Conservation (phyloP, 2,797 vertebrate genomes). For the Notamacropus eugenii region DNA sequence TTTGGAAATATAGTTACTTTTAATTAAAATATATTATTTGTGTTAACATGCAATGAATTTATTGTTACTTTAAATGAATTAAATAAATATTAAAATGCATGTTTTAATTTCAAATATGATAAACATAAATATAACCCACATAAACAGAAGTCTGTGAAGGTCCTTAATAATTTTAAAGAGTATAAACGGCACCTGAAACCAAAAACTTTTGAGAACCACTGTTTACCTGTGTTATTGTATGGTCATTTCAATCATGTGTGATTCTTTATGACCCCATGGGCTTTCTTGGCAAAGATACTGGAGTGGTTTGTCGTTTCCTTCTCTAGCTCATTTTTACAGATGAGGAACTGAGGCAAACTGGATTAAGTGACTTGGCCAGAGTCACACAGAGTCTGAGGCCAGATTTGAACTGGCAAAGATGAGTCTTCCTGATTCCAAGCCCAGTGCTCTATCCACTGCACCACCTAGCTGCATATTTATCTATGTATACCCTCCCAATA, state of each 20-base stretch:
- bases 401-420: background rate
- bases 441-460: background rate
- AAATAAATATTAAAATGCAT: no score
- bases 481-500: background rate
- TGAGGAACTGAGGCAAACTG: background rate
- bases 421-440: background rate
- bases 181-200: background rate
- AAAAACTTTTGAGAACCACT: background rate
- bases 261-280: background rate
- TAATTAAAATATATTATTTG: background rate
- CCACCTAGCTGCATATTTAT: background rate
- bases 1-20: background rate
- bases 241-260: background rate
- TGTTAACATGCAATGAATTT: background rate
- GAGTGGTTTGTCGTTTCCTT: background rate
- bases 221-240: background rate
- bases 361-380: background rate
- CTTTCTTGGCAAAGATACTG: background rate
- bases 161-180: background rate
- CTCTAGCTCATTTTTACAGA: background rate
- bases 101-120: background rate
- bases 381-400: background rate
- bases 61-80: background rate
- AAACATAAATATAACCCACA: background rate
- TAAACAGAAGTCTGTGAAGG: background rate